Evolutionary conservation across 1,140 invertebrate genomes (phyloP).

Genomic region (Lepidurus apus): DNA sequence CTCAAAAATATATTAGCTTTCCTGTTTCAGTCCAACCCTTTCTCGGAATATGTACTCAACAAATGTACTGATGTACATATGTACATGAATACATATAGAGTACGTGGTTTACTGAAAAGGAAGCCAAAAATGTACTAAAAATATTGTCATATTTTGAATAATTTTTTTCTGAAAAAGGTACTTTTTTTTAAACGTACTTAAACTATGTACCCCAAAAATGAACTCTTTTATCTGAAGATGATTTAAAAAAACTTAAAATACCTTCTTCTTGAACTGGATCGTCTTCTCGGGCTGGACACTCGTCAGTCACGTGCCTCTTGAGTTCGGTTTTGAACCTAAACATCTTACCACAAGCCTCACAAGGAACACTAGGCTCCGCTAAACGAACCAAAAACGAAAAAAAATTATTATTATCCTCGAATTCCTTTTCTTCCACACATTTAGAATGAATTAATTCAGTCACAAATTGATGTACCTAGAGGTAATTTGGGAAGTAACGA

Average conservation of each 20-base stretch:
- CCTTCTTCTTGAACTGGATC: background rate
- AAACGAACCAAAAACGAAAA: background rate
- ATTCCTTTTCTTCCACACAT: background rate
- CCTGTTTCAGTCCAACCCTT: no score
- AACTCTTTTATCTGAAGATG: no score
- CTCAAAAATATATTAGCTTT: no score
- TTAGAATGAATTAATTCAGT: background rate
- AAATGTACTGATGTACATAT: no score
- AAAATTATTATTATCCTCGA: background rate
- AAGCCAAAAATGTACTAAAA: no score
- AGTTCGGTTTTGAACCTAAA: background rate
- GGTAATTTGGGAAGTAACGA: background rate
- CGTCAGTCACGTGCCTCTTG: background rate
- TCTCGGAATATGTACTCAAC: no score
- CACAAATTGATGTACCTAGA: background rate
- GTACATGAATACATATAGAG: no score
- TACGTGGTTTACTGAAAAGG: no score
- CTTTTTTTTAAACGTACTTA: no score
- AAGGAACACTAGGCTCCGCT: background rate
- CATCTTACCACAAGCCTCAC: background rate
- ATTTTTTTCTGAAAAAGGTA: no score
- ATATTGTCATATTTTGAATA: no score
- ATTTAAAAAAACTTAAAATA: background rate
- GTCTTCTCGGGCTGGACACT: background rate
- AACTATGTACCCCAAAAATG: no score